Evolutionary conservation across 2,797 vertebrate genomes (phyloP).

Genomic region (Sebastes steindachneri): DNA sequence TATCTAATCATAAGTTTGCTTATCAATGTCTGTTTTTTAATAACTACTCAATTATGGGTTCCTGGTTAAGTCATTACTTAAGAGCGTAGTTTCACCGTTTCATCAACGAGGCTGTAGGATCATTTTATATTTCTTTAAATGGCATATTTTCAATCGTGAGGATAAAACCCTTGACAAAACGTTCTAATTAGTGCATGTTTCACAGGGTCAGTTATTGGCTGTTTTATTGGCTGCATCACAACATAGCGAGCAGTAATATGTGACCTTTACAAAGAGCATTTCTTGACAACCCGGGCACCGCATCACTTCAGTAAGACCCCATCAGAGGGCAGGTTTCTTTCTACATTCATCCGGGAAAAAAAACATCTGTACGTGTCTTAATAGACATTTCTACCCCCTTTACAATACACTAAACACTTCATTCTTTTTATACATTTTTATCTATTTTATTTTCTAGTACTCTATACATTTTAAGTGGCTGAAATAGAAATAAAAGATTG

Average conservation of each 20-base stretch:
- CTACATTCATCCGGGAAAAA: neutral
- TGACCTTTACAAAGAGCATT: constrained; percentile 75
- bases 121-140: constrained; percentile 10
- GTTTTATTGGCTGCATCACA: constrained; percentile 66
- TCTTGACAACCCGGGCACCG: constrained; percentile 30
- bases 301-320: constrained; percentile 24
- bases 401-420: neutral
- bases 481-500: neutral
- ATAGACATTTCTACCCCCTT: neutral
- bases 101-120: neutral
- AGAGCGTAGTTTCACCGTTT: neutral
- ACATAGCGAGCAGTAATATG: constrained; percentile 46
- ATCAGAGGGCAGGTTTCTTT: constrained; percentile 23
- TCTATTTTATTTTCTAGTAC: neutral
- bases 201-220: constrained; percentile 54
- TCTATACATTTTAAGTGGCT: neutral
- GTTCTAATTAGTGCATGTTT: constrained; percentile 60
- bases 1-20: neutral
- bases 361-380: neutral
- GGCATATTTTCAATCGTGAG: constrained; percentile 4
- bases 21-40: neutral
- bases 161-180: constrained; percentile 40
- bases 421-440: neutral
- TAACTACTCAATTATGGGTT: neutral
- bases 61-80: neutral